A percentile compares a stretch with the other conserved stretches of the same genome.
These are phyloP conservation scores for Maylandia zebra DNA, from an alignment of 2,113 vertebrate species.

Conservation along the genomic window DNA sequence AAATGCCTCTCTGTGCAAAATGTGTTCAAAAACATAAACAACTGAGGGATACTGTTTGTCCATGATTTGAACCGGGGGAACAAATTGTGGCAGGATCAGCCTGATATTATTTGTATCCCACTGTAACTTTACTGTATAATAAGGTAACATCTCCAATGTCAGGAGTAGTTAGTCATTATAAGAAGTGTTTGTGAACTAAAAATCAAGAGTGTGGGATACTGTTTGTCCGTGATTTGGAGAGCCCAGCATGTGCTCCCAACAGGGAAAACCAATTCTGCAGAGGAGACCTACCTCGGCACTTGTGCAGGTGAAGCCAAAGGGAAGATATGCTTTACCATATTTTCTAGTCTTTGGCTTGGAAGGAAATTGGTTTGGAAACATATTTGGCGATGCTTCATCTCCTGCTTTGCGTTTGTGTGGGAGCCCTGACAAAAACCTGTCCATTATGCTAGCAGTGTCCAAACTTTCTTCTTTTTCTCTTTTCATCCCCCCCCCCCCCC, in stretches of 20 bases:
- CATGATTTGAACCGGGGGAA: fast-evolving
- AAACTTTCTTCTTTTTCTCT: fast-evolving
- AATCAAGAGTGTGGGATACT: neutral
- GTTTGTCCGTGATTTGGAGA: fast-evolving
- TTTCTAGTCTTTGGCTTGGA: neutral
- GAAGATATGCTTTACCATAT: fast-evolving
- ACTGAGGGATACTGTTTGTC: fast-evolving
- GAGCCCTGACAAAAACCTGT: fast-evolving
- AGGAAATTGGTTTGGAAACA: neutral
- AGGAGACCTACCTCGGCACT: fast-evolving
- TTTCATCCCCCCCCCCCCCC: neutral
- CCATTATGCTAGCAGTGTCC: neutral
- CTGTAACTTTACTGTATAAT: neutral
- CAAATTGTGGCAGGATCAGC: fast-evolving
- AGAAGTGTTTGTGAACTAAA: neutral
- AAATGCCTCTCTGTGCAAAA: neutral
- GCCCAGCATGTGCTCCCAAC: fast-evolving
- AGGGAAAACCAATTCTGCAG: neutral
- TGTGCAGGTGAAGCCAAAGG: no score
- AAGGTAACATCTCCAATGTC: neutral
- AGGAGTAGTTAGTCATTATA: fast-evolving
- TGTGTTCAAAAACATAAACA: neutral
- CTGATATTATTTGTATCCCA: fast-evolving
- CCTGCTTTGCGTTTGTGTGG: neutral
- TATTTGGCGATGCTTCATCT: neutral